Percentiles rank a stretch among this genome's conserved stretches.
Evolutionary conservation across 1,140 invertebrate species (phyloP).

Genomic region (Lamellibrachia luymesi): DNA sequence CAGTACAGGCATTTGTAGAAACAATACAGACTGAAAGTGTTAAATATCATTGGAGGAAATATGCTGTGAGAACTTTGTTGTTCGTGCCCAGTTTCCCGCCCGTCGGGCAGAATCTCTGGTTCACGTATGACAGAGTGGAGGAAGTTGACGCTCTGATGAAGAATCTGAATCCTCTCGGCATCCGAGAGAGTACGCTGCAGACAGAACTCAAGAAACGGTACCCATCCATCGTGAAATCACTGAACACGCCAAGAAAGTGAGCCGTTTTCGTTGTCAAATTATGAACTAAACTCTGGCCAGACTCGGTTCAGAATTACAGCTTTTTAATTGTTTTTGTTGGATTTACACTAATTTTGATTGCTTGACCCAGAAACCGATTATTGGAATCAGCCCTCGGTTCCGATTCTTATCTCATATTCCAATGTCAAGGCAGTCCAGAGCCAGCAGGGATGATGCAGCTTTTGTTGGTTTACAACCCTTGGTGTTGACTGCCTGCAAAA

Average conservation of each 20-base stretch:
- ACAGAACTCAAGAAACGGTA: constrained; percentile 46
- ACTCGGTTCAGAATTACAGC: neutral
- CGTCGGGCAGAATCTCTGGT: constrained; percentile 56
- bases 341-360: neutral
- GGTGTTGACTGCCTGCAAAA: too few relatives aligned
- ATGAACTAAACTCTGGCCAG: neutral
- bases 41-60: neutral
- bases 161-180: constrained; percentile 47
- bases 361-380: too few relatives aligned
- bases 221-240: constrained; percentile 32
- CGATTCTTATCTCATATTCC: too few relatives aligned
- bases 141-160: constrained; percentile 49
- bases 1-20: neutral
- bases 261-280: neutral
- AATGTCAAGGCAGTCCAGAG: too few relatives aligned
- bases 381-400: too few relatives aligned
- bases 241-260: neutral
- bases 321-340: neutral
- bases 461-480: too few relatives aligned
- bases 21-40: neutral
- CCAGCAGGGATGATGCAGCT: too few relatives aligned
- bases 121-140: constrained; percentile 46
- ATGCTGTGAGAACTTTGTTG: too few relatives aligned
- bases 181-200: constrained; percentile 50
- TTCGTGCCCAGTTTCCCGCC: constrained; percentile 46